Base-by-base conservation (phyloP, 2,888 invertebrate genomes). In the Drosophila hamatofila region DNA sequence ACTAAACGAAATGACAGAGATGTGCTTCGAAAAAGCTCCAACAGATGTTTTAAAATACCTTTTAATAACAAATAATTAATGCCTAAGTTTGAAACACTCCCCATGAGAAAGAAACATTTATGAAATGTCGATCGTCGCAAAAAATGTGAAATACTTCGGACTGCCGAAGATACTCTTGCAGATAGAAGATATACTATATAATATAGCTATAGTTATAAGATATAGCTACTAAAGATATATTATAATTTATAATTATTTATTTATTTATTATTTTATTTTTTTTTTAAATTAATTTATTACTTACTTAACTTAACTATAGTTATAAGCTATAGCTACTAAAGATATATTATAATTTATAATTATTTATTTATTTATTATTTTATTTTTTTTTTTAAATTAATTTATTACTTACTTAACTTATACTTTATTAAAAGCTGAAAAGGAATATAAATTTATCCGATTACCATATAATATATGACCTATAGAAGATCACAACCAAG, bases 101-200 rank as follows among this genome's bases (percentile, higher is more conserved):
- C 62, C 27, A 37, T n/a, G 11, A 16, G n/a, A 25, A 21, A 18
- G 12, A 33, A 33, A 35, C 61, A 27, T 5, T 37, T 35, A 21
- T 8, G 9, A 35, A 46, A 46, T 35, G 30, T n/a, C n/a, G n/a
- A n/a, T n/a, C n/a, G n/a, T 27, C 8, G 11, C 3, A 18, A 3
- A 21, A 4, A 23, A 23, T 23, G 14, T 14, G 2, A 21, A 27
- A 41, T 8, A 18, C 60, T 33, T 61, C 33, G 41, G 30, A 16
- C 0, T 5, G 1, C n/a, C 56, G 30, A 56, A 56, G 21, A 33
- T 23, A 33, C 58, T 8, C 51, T 58, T 58, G 58, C 58, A 48
- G 23, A 33, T 56, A 12, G 4, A 25, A 9, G n/a, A 54, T n/a
- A n/a, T n/a, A n/a, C n/a, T n/a, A n/a, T n/a, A n/a, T n/a, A n/a